Conservation (phyloP, 2,888 invertebrate genomes). For the Harpalus rubripes region DNA sequence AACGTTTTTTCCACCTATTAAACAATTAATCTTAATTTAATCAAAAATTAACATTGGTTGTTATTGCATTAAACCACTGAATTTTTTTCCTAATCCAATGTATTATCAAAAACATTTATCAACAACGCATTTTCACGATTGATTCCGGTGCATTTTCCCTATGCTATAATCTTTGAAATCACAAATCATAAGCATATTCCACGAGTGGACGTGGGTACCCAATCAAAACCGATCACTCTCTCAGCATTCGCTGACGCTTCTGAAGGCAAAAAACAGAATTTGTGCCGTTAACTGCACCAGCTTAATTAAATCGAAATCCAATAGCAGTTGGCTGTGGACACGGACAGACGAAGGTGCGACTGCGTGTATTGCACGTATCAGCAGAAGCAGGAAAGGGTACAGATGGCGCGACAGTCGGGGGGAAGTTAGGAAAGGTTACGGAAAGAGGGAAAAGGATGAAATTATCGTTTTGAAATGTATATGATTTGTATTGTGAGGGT, state of each 20-base stretch:
- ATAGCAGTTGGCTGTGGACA: conserved; percentile 21
- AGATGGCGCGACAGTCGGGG: conserved; percentile 6
- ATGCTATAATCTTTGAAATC: background rate
- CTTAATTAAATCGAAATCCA: conserved; percentile 64
- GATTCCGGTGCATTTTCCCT: background rate
- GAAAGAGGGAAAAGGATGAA: no score
- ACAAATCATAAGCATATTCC: conserved; percentile 22
- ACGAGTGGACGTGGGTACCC: background rate
- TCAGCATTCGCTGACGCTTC: background rate
- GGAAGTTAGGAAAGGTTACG: no score
- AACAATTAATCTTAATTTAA: no score
- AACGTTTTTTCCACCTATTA: no score
- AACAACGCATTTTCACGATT: background rate
- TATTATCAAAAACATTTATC: background rate
- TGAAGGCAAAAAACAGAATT: conserved; percentile 40
- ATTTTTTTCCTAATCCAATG: no score
- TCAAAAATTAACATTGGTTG: no score
- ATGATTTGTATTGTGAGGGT: no score
- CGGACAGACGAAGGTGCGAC: conserved; percentile 35
- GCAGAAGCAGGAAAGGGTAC: background rate
- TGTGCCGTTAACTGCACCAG: conserved; percentile 44
- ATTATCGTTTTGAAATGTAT: no score
- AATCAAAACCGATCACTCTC: conserved; percentile 37
- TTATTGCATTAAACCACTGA: no score
- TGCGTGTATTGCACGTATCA: conserved; percentile 38